Conservation (phyloP, 2,113 vertebrate genomes). For the Tetraodon nigroviridis region DNA sequence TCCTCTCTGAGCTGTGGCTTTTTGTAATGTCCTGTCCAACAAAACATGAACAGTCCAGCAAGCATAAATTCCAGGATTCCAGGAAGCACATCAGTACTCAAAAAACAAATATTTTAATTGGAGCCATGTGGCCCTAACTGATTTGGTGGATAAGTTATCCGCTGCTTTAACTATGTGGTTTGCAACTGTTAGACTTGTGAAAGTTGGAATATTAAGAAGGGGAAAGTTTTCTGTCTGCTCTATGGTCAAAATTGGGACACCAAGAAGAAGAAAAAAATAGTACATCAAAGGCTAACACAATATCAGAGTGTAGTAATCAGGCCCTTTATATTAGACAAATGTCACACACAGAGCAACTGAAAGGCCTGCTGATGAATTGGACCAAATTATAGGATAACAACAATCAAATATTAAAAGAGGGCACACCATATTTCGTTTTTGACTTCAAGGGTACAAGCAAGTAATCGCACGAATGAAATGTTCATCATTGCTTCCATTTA, state of each 20-base stretch:
- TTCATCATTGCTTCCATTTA: conserved; percentile 79
- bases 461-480: conserved; percentile 68
- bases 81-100: conserved; percentile 28
- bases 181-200: conserved; percentile 14
- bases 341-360: conserved; percentile 69
- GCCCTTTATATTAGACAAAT: conserved; percentile 66
- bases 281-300: conserved; percentile 67
- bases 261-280: conserved; percentile 58
- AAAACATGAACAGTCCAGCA: conserved; percentile 5
- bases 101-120: conserved; percentile 44
- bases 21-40: conserved; percentile 1
- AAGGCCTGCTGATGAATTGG: conserved; percentile 78
- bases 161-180: conserved; percentile 43
- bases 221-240: conserved; percentile 53
- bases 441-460: conserved; percentile 72
- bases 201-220: conserved; percentile 42
- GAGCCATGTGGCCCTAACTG: conserved; percentile 22
- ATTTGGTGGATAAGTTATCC: conserved; percentile 33
- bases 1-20: background rate
- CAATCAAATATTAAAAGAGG: conserved; percentile 82
- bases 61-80: conserved; percentile 22
- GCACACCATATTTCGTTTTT: conserved; percentile 63
- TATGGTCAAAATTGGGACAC: conserved; percentile 55
- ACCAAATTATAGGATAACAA: conserved; percentile 74
- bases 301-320: conserved; percentile 69